phyloP scores from a whole-genome alignment of 2,888 invertebrate genomes.

The Pandemis corylana region DNA sequence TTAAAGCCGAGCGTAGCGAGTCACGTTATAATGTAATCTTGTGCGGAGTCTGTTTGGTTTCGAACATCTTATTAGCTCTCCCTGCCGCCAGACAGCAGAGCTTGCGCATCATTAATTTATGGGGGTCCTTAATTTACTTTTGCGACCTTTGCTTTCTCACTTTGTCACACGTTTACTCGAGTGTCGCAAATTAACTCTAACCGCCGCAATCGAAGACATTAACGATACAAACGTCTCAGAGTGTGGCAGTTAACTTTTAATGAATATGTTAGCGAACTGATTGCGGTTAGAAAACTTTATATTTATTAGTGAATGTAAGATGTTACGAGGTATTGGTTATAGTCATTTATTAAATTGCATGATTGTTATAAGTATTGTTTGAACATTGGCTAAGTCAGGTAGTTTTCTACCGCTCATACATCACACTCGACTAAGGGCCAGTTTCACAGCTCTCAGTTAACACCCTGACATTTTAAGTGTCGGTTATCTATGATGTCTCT shows the following conservation, averaged over 20 bases:
- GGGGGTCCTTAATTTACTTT: background rate
- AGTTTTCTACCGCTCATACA: background rate
- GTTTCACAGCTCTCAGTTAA: too few species aligned
- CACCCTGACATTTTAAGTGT: too few species aligned
- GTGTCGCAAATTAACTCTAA: background rate
- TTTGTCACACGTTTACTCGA: background rate
- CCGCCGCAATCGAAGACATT: background rate
- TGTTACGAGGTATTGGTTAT: slow-evolving; percentile 32
- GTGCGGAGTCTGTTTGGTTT: too few species aligned
- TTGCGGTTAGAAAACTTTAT: background rate
- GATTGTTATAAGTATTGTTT: slow-evolving; percentile 34
- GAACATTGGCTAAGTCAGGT: slow-evolving; percentile 9
- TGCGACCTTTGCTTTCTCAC: too few species aligned
- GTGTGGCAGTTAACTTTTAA: background rate
- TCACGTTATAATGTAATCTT: too few species aligned
- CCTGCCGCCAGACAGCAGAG: too few species aligned
- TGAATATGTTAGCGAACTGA: background rate
- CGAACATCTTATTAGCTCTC: too few species aligned
- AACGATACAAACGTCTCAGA: background rate
- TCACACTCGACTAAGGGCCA: background rate
- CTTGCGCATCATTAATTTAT: background rate
- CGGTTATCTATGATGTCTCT: too few species aligned
- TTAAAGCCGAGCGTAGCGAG: background rate
- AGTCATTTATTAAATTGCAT: slow-evolving; percentile 37
- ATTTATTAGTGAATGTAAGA: slow-evolving; percentile 25